phyloP scores from a whole-genome alignment of 2,797 vertebrate species.

The Enteromius unitaeniatus region DNA sequence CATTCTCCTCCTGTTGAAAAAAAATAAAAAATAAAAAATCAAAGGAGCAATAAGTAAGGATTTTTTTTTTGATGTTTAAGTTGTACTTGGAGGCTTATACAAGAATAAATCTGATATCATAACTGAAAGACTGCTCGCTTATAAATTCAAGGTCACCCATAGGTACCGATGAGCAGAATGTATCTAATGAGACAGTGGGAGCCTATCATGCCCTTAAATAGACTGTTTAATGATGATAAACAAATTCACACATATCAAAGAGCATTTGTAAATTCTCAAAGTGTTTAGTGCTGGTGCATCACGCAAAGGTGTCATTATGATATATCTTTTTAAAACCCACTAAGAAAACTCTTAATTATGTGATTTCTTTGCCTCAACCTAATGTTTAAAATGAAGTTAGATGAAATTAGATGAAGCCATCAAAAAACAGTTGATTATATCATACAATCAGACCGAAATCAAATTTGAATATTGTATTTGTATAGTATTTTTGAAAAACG shows the following conservation, averaged over 20 bases:
- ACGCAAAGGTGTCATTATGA: not conserved
- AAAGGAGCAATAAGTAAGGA: not conserved
- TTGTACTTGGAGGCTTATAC: not conserved
- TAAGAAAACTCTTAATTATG: not conserved
- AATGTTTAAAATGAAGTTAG: not conserved
- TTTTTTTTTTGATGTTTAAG: not conserved
- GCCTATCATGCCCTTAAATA: not conserved
- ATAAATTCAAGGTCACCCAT: not conserved
- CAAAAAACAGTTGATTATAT: not conserved
- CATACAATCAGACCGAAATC: not conserved
- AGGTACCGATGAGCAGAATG: not conserved
- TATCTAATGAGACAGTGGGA: not conserved
- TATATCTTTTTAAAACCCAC: not conserved
- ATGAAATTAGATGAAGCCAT: not conserved
- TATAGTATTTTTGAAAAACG: not conserved
- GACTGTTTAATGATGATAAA: not conserved
- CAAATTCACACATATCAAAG: not conserved
- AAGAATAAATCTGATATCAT: not conserved
- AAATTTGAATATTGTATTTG: not conserved
- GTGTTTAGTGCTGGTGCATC: not conserved
- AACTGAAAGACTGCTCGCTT: not conserved
- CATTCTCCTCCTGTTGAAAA: slow-evolving; percentile 81
- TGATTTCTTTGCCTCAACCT: not conserved
- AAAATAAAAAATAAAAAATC: slow-evolving; percentile 7
- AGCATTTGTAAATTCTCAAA: not conserved